Evolutionary conservation across 2,888 invertebrate genomes (phyloP).

Genomic region (Drosophila leonis): DNA sequence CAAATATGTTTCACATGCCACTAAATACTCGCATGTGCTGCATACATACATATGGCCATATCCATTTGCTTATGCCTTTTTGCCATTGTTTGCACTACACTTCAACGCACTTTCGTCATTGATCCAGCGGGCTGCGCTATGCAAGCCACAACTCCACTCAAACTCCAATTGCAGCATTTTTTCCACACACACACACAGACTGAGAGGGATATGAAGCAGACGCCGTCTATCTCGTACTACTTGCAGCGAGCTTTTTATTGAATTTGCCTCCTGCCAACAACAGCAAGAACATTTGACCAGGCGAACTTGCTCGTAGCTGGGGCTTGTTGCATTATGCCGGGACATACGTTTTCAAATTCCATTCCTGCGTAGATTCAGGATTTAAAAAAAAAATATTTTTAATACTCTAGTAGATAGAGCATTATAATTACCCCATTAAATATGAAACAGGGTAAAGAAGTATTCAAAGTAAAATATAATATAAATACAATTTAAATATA

Average conservation of each 20-base stretch:
- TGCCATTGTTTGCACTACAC: slow-evolving; percentile 79
- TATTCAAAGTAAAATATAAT: too few relatives aligned
- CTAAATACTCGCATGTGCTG: slow-evolving; percentile 8
- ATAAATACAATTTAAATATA: neutral
- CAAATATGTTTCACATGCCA: slow-evolving; percentile 56
- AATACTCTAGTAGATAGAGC: neutral
- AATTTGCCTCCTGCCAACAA: slow-evolving; percentile 48
- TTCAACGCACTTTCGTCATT: slow-evolving; percentile 82
- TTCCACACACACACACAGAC: slow-evolving; percentile 23
- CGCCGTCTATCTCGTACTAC: slow-evolving; percentile 51
- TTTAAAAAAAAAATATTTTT: neutral
- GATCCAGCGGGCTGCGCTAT: slow-evolving; percentile 56
- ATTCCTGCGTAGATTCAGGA: slow-evolving; percentile 65
- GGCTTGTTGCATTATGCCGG: slow-evolving; percentile 78
- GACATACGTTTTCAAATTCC: slow-evolving; percentile 79
- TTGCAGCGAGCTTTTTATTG: slow-evolving; percentile 55
- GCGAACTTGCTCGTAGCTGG: slow-evolving; percentile 46
- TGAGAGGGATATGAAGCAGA: neutral
- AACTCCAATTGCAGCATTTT: slow-evolving; percentile 55
- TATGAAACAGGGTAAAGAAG: neutral
- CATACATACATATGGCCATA: slow-evolving; percentile 10
- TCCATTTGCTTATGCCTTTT: slow-evolving; percentile 74
- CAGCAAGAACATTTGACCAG: slow-evolving; percentile 40
- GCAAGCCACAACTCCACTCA: slow-evolving; percentile 32
- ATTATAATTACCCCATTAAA: neutral